A percentile compares a stretch with the other conserved stretches of the same genome.
phyloP scores from a whole-genome alignment of 2,113 vertebrate genomes.

The Heteronetta atricapilla region DNA sequence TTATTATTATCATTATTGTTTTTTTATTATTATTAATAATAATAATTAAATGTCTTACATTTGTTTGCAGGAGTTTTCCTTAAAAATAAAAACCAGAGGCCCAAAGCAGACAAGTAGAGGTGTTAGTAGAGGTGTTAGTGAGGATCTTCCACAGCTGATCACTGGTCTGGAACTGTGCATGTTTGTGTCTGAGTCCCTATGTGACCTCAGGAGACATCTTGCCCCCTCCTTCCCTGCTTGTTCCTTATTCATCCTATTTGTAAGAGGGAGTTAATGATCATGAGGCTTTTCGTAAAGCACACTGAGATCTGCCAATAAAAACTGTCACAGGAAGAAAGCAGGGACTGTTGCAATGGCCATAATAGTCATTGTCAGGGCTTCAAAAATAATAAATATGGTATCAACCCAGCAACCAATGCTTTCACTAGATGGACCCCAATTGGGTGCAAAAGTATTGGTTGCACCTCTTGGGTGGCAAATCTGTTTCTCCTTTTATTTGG shows the following conservation, averaged over 20 bases:
- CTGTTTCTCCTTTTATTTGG: background rate
- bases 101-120: background rate
- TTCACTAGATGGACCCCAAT: background rate
- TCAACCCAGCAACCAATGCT: background rate
- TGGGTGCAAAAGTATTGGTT: background rate
- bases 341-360: background rate
- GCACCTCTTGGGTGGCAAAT: background rate
- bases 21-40: background rate
- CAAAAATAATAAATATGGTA: background rate
- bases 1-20: background rate
- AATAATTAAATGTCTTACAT: background rate
- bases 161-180: background rate
- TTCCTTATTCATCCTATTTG: slow-evolving; percentile 8
- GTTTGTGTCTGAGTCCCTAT: background rate
- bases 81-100: background rate
- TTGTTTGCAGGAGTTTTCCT: background rate
- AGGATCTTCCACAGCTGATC: background rate
- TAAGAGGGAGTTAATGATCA: slow-evolving; percentile 1
- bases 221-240: background rate
- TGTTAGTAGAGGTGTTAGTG: background rate
- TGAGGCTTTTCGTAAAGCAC: slow-evolving; percentile 12
- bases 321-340: background rate
- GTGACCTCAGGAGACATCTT: background rate
- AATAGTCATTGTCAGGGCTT: background rate
- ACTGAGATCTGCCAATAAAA: slow-evolving; percentile 13